Base-by-base conservation (phyloP, 2,113 vertebrate species). In the Crotophaga sulcirostris region DNA sequence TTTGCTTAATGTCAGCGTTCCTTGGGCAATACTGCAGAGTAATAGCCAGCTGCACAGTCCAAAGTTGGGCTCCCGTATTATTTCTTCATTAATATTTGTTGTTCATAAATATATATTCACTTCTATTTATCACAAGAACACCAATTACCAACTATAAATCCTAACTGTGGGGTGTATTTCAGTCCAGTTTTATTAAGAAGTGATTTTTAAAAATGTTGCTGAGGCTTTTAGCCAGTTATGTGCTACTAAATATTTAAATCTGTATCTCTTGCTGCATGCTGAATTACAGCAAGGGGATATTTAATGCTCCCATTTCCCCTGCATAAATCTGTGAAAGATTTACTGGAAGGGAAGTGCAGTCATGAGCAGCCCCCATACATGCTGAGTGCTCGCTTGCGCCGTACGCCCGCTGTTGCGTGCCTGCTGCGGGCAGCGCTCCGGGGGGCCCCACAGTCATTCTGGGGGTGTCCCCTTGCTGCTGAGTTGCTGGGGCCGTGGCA, bases 201-300 rank as follows among this genome's bases (percentile, higher is more conserved):
- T 92, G 91, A 96, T 94, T 84, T 97, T 96, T 93, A 54, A 97
- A 97, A 91, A 96, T n/a, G 79, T 92, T 97, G 92, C 59, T 4
- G 72, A 91, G 89, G 94, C 93, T 97, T 96, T 97, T 95, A 95
- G 91, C 92, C 96, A 91, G 97, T 97, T 96, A 97, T 91, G 83
- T 96, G 94, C 96, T 97, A 91, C 97, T 97, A 97, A 97, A 96
- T 97, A 97, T 97, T 97, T 98, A 97, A 98, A 87, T 94, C 93
- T 92, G 75, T 95, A 72, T 96, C 96, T 97, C 95, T 97, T 97
- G 87, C 76, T 93, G 96, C 96, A 96, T 90, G 87, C 94, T 94
- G 89, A 97, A 97, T 96, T 97, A 96, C 94, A 97, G 95, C 95
- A 73, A 89, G 90, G 91, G 96, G 88, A 97, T 97, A 95, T 95